phyloP scores from a whole-genome alignment of 1,140 invertebrate genomes.

The Drosophila paulistorum region DNA sequence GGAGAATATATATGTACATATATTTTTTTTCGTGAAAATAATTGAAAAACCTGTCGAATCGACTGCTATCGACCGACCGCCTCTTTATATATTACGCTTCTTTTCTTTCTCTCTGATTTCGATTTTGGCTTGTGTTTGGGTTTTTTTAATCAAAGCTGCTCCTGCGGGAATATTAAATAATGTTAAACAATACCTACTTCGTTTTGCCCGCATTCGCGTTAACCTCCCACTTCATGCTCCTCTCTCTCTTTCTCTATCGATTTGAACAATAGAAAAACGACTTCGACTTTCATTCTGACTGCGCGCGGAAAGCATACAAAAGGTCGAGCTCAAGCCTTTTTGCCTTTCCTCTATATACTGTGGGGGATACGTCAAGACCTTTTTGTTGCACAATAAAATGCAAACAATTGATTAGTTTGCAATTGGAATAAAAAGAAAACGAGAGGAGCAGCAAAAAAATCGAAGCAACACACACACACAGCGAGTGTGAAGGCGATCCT shows the following conservation, averaged over 20 bases:
- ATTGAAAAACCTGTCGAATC: slow-evolving; percentile 80
- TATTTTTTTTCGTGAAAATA: slow-evolving; percentile 47
- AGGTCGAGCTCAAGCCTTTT: slow-evolving; percentile 76
- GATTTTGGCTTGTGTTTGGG: slow-evolving; percentile 8
- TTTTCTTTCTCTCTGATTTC: slow-evolving; percentile 45
- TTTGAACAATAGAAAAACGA: slow-evolving; percentile 55
- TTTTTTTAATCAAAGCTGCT: slow-evolving; percentile 66
- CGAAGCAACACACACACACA: not conserved
- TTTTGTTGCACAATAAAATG: slow-evolving; percentile 78
- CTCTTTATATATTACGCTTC: slow-evolving; percentile 21
- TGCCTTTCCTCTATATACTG: slow-evolving; percentile 10
- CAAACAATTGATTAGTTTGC: slow-evolving; percentile 82
- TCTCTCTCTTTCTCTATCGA: slow-evolving; percentile 4
- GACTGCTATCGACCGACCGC: slow-evolving; percentile 42
- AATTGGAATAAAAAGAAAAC: slow-evolving; percentile 58
- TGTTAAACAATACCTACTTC: slow-evolving; percentile 61
- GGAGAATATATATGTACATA: slow-evolving; percentile 11
- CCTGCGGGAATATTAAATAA: slow-evolving; percentile 79
- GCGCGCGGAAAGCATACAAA: slow-evolving; percentile 54
- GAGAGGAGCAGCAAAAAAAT: not conserved
- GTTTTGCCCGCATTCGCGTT: not conserved
- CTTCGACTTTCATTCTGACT: slow-evolving; percentile 34
- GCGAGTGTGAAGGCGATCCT: slow-evolving; percentile 31
- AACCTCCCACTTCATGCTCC: not conserved
- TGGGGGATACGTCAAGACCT: slow-evolving; percentile 22